phyloP scores from a whole-genome alignment of 1,140 invertebrate genomes.

The Bombus terrestris region DNA sequence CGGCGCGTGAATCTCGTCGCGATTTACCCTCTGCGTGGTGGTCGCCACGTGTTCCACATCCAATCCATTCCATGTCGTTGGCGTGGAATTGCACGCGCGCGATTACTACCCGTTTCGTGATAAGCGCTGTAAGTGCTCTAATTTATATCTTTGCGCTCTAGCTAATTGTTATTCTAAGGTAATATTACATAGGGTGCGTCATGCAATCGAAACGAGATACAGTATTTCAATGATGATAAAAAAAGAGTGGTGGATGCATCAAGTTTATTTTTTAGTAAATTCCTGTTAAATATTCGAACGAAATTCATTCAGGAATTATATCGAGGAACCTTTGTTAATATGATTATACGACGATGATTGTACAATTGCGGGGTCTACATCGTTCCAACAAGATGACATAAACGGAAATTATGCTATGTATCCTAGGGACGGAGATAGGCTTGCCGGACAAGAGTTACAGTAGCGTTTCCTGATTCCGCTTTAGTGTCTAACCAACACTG shows the following conservation, averaged over 20 bases:
- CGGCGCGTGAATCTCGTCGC: not conserved
- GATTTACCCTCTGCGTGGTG: not conserved
- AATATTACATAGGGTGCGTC: not conserved
- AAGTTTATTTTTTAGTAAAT: not conserved
- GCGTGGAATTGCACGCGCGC: not conserved
- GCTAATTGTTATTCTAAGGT: not conserved
- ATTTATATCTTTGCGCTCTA: not conserved
- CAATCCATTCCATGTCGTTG: not conserved
- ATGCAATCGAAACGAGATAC: not conserved
- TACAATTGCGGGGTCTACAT: not conserved
- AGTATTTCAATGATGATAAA: not conserved
- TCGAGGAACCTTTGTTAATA: not conserved
- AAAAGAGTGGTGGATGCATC: no score
- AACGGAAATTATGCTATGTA: not conserved
- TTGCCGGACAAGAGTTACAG: not conserved
- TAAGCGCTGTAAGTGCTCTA: conserved; percentile 1
- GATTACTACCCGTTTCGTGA: not conserved
- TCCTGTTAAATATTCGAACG: not conserved
- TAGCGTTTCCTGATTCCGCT: not conserved
- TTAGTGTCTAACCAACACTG: not conserved
- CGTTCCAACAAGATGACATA: not conserved
- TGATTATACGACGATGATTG: not conserved
- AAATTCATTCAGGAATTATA: not conserved
- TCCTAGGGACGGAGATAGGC: not conserved
- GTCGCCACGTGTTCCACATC: conserved; percentile 1